phyloP scores from a whole-genome alignment of 1,140 invertebrate genomes.

The Aphidius gifuensis region DNA sequence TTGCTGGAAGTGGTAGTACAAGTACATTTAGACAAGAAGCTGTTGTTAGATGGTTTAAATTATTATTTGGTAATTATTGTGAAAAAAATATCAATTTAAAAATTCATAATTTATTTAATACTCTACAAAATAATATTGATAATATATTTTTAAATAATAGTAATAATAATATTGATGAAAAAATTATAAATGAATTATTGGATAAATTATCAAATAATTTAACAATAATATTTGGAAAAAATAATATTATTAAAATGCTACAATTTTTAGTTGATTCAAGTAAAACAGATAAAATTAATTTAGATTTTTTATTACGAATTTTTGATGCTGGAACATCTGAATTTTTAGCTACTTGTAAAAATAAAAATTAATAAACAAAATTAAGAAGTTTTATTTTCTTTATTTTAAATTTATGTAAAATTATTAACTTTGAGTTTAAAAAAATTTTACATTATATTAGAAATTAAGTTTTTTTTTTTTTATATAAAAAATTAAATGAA shows the following conservation, averaged over 20 bases:
- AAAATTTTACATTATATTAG: too few species aligned
- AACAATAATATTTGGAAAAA: constrained; percentile 36
- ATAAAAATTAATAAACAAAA: not conserved
- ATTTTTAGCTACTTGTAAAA: constrained; percentile 35
- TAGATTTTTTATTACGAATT: constrained; percentile 39
- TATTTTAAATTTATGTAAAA: too few species aligned
- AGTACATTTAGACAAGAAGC: constrained; percentile 45
- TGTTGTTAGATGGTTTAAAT: constrained; percentile 46
- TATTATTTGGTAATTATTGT: constrained; percentile 43
- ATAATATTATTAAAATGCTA: constrained; percentile 31
- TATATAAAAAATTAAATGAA: too few species aligned
- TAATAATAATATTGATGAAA: constrained; percentile 21
- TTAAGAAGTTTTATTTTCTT: too few species aligned
- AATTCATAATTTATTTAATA: constrained; percentile 23
- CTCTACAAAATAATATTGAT: constrained; percentile 21
- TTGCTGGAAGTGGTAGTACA: constrained; percentile 42
- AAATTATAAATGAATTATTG: constrained; percentile 26
- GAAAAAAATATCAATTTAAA: constrained; percentile 43
- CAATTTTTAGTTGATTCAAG: constrained; percentile 35
- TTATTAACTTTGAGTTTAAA: too few species aligned
- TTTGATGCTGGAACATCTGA: constrained; percentile 39
- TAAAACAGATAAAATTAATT: constrained; percentile 35
- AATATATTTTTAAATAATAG: constrained; percentile 23
- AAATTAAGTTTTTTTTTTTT: too few species aligned
- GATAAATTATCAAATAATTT: constrained; percentile 29